A percentile compares a stretch with the other conserved stretches of the same genome.
These are phyloP conservation scores for Electrophaes corylata DNA, from an alignment of 2,888 invertebrate genomes.

Conservation along the genomic window DNA sequence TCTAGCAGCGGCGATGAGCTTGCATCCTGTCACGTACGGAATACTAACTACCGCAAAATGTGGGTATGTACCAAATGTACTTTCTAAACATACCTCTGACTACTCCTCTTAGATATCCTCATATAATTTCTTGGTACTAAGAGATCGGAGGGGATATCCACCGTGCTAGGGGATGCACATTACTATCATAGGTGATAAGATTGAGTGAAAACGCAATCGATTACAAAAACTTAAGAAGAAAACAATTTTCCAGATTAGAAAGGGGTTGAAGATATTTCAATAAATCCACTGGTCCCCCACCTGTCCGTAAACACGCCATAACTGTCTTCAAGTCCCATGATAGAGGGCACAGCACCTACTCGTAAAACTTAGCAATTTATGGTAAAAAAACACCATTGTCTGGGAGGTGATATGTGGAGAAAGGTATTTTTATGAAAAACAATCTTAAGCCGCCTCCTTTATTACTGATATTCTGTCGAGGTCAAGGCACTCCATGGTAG, in stretches of 20 bases:
- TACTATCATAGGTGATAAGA: too few species aligned
- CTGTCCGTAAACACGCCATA: slow-evolving; percentile 58
- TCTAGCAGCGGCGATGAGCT: too few species aligned
- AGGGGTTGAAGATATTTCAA: slow-evolving; percentile 29
- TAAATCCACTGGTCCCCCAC: slow-evolving; percentile 39
- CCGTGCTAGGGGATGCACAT: too few species aligned
- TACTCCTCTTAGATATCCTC: too few species aligned
- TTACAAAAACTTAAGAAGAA: slow-evolving; percentile 4
- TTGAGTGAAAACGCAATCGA: neutral
- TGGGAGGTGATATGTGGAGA: slow-evolving; percentile 43
- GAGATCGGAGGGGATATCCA: too few species aligned
- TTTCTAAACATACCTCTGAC: too few species aligned
- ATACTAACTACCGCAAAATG: too few species aligned
- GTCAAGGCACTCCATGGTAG: neutral
- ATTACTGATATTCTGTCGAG: slow-evolving; percentile 2
- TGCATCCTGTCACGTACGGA: too few species aligned
- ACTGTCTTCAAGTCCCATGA: slow-evolving; percentile 55
- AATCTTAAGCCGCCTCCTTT: slow-evolving; percentile 8
- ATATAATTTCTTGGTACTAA: too few species aligned
- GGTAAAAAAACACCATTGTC: slow-evolving; percentile 60
- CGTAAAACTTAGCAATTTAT: slow-evolving; percentile 71
- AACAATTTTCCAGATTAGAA: slow-evolving; percentile 21
- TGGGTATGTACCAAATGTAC: too few species aligned
- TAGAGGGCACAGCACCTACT: slow-evolving; percentile 50
- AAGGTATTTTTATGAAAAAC: slow-evolving; percentile 27